Percentiles rank a stretch among this genome's conserved stretches.
Evolutionary conservation across 1,140 invertebrate genomes (phyloP).

Genomic region (Trachelipus rathkii): DNA sequence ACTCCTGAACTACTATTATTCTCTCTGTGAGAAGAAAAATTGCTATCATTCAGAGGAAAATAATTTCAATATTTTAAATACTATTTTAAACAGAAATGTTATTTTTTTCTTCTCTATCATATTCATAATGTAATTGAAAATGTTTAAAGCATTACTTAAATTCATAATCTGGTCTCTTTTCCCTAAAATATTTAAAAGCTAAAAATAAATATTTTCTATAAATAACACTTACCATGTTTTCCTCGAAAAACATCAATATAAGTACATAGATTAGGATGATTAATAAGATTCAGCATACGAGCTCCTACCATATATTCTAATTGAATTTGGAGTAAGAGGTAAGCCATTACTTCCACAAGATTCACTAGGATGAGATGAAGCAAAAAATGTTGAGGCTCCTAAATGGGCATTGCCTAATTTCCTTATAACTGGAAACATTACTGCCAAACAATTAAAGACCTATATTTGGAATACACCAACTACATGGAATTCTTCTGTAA

Average conservation of each 20-base stretch:
- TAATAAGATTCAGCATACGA: slow-evolving; percentile 72
- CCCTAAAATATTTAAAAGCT: no score
- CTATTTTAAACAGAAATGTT: no score
- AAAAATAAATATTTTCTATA: no score
- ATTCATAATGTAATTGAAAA: no score
- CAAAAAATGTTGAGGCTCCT: slow-evolving; percentile 57
- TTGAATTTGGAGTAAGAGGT: slow-evolving; percentile 91
- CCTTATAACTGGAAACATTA: neutral
- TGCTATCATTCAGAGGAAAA: no score
- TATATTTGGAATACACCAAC: no score
- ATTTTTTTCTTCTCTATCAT: no score
- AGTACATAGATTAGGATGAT: slow-evolving; percentile 74
- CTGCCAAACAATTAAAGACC: no score
- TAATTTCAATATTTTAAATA: no score
- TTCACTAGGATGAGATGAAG: slow-evolving; percentile 81
- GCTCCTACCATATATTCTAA: slow-evolving; percentile 86
- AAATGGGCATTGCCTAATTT: slow-evolving; percentile 34
- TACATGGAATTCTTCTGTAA: no score
- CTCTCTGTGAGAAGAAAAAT: slow-evolving; percentile 64
- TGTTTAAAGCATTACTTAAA: no score
- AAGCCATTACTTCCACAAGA: slow-evolving; percentile 91
- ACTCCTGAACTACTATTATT: slow-evolving; percentile 82
- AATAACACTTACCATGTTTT: slow-evolving; percentile 75
- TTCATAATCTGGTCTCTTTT: no score
- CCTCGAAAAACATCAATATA: slow-evolving; percentile 88